Conservation (phyloP, 2,888 invertebrate species). For the Pammene fasciana region DNA sequence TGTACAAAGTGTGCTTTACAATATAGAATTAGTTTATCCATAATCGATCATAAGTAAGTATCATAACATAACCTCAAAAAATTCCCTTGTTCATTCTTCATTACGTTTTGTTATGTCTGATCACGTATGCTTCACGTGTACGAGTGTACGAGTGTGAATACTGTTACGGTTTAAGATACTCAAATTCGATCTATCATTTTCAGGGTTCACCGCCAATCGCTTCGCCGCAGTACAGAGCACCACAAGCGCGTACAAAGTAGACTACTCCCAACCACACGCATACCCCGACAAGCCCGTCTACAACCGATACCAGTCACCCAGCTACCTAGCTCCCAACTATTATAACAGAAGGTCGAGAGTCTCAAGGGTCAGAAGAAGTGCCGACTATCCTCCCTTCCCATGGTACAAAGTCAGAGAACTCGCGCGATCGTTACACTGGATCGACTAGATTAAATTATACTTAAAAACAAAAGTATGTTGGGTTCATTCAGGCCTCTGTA, state of each 20-base stretch:
- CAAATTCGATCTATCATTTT: constrained; percentile 42
- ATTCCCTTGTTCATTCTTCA: no score
- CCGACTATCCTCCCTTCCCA: constrained; percentile 87
- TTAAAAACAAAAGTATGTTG: constrained; percentile 71
- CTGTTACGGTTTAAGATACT: not conserved
- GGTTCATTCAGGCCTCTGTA: constrained; percentile 67
- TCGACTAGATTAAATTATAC: constrained; percentile 60
- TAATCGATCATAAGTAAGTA: no score
- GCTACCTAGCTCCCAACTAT: constrained; percentile 66
- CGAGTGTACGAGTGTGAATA: no score
- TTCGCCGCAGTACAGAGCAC: constrained; percentile 72
- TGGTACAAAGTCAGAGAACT: constrained; percentile 90
- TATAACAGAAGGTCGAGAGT: constrained; percentile 77
- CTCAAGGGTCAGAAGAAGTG: constrained; percentile 65
- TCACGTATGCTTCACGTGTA: no score
- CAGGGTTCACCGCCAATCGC: constrained; percentile 76
- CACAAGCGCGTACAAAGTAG: constrained; percentile 78
- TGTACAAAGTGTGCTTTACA: no score
- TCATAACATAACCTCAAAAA: no score
- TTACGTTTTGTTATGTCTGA: no score
- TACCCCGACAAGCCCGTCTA: constrained; percentile 75
- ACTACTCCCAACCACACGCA: constrained; percentile 76
- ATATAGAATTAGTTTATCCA: no score
- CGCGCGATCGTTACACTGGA: constrained; percentile 87
- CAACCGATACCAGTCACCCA: constrained; percentile 74